Conservation (phyloP, 2,113 vertebrate species). For the Chaetodon trifascialis region DNA sequence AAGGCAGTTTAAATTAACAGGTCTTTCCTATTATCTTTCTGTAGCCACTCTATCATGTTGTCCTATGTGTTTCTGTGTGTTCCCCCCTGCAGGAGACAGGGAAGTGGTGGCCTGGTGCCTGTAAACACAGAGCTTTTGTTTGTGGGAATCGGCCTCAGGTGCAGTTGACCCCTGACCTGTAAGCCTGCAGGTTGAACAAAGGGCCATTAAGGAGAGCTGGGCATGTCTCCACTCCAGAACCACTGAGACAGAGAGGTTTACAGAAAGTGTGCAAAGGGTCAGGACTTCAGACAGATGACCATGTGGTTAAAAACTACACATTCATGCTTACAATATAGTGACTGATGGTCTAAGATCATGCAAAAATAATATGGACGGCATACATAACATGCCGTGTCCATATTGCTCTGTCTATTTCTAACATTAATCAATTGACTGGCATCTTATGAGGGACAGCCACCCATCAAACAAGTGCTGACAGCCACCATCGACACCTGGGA, state of each 20-base stretch:
- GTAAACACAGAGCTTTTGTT: constrained; percentile 84
- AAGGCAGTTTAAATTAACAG: background rate
- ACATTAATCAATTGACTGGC: constrained; percentile 16
- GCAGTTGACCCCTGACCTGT: constrained; percentile 84
- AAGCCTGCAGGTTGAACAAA: constrained; percentile 85
- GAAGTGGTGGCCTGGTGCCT: constrained; percentile 79
- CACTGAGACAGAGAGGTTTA: constrained; percentile 64
- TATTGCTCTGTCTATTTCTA: constrained; percentile 4
- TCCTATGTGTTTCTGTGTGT: constrained; percentile 14
- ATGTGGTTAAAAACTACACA: background rate
- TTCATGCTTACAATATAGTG: background rate
- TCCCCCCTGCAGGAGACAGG: constrained; percentile 55
- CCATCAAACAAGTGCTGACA: constrained; percentile 72
- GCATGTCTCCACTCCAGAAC: constrained; percentile 68
- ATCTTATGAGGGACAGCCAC: constrained; percentile 40
- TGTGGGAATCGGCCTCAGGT: constrained; percentile 87
- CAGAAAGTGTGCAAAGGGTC: constrained; percentile 63
- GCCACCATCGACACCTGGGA: constrained; percentile 73
- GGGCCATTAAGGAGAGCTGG: constrained; percentile 78
- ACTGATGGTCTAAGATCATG: background rate
- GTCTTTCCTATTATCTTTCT: background rate
- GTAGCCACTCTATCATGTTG: constrained; percentile 24
- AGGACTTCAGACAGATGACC: constrained; percentile 11
- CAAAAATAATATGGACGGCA: background rate
- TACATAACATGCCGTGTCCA: background rate